Evolutionary conservation across 2,797 vertebrate genomes (phyloP), one percentile per base, ranked within the genome.

Genomic region (Syngnathus acus): DNA sequence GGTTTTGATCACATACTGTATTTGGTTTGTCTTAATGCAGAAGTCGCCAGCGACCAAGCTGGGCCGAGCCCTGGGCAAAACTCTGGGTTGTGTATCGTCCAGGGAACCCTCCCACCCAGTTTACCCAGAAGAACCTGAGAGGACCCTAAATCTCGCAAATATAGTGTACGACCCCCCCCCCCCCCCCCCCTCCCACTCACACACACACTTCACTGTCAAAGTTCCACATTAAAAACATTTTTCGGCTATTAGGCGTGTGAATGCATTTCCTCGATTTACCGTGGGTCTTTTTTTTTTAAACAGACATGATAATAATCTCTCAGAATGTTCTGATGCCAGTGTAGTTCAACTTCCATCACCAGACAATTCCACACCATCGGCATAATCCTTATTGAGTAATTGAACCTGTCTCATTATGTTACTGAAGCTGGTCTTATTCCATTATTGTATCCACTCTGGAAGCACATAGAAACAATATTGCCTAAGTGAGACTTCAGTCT

Each of bases 31-130:
- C 16, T 69, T 40, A 45, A 21, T 68, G 65, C 86, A 98, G 96
- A 98, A 96, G 86, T 98, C 96, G 0, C 89, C 95, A 1, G 95
- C 93, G 1, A 93, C 94, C 68, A 98, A 97, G 89, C 85, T 98
- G 61, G 93, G 94, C 80, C 94, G 93, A 62, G 96, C 96, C 60
- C 93, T 98, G 81, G 93, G 95, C 82, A 94, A 92, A 75, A 97
- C 95, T 6, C 89, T 98, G 63, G 95, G 96, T 40, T 98, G 96
- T 0, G 93, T 94, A 0, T 94, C 95, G 0, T 94, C 92, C 53
- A 85, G 95, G 81, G 94, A 97, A 6, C 91, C 92, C 0, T 85
- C 92, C 0, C 95, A 93, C 70, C 95, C 95, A 0, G 68, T 95
- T 14, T 98, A 94, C 79, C 93, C 95, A 0, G 95, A 98, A 81